Conservation (phyloP, 2,888 invertebrate species). For the Cyclophora albipunctata region DNA sequence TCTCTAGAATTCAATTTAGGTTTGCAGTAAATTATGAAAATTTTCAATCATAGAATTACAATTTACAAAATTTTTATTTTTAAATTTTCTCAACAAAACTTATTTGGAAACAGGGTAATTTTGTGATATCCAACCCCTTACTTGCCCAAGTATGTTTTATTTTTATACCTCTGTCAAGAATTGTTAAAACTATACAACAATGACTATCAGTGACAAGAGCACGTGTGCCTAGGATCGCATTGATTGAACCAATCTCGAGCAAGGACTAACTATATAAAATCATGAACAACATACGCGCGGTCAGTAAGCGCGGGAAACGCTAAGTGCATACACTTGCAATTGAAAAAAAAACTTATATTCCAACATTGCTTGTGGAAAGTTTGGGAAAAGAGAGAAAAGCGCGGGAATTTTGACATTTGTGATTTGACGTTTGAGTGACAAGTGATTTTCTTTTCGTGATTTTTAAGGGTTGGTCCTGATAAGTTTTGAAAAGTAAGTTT, state of each 20-base stretch:
- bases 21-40: no score
- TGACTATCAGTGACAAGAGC: neutral
- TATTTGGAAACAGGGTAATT: no score
- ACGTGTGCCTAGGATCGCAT: conserved; percentile 9
- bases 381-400: conserved; percentile 1
- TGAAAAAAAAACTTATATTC: neutral
- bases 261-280: conserved; percentile 51
- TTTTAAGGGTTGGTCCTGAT: neutral
- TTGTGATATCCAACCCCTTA: no score
- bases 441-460: conserved; percentile 6
- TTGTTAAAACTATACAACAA: no score
- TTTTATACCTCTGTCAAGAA: no score
- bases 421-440: conserved; percentile 10
- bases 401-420: conserved; percentile 17
- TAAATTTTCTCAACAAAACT: no score
- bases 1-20: no score
- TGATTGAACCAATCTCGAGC: conserved; percentile 21
- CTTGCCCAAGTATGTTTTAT: no score
- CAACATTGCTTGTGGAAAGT: no score
- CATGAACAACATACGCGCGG: conserved; percentile 28
- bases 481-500: neutral
- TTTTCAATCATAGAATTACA: no score
- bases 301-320: conserved; percentile 35
- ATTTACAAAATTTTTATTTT: no score
- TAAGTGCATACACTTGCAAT: conserved; percentile 9